phyloP scores from a whole-genome alignment of 2,113 vertebrate species.

The Perca flavescens region DNA sequence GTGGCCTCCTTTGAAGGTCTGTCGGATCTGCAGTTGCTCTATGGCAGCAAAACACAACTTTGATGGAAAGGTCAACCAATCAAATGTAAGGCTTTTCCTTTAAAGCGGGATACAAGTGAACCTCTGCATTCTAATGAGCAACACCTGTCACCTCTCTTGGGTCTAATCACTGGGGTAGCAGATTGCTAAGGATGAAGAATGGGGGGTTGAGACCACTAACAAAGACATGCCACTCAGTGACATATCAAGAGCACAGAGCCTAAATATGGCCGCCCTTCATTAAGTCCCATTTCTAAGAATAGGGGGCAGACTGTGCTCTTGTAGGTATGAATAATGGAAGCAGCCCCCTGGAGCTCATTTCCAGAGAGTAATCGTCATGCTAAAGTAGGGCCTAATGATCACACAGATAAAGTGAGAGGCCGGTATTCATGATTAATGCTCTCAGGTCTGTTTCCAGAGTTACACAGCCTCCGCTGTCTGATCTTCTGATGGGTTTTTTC shows the following conservation, averaged over 20 bases:
- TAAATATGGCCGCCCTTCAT: constrained; percentile 72
- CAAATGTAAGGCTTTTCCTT: not conserved
- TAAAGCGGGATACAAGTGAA: not conserved
- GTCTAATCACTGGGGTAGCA: constrained; percentile 30
- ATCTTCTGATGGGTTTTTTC: constrained; percentile 22
- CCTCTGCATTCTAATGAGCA: constrained; percentile 5
- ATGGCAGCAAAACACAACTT: constrained; percentile 3
- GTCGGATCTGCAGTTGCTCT: constrained; percentile 9
- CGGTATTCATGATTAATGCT: constrained; percentile 75
- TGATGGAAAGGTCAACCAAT: constrained; percentile 29
- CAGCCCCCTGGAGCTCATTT: constrained; percentile 80
- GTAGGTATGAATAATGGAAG: constrained; percentile 83
- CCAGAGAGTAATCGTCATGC: constrained; percentile 73
- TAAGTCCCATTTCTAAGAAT: constrained; percentile 80
- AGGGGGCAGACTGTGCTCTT: constrained; percentile 66
- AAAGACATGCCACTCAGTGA: constrained; percentile 33
- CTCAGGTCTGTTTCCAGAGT: constrained; percentile 55
- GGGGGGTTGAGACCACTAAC: constrained; percentile 21
- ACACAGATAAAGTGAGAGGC: constrained; percentile 75
- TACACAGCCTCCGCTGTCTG: constrained; percentile 30
- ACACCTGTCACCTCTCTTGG: constrained; percentile 12
- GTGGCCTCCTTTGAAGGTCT: not conserved
- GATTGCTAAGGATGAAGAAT: constrained; percentile 2
- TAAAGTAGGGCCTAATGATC: constrained; percentile 77
- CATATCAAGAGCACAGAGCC: constrained; percentile 60